Evolutionary conservation across 2,888 invertebrate species (phyloP).

Genomic region (Netelia inedita): DNA sequence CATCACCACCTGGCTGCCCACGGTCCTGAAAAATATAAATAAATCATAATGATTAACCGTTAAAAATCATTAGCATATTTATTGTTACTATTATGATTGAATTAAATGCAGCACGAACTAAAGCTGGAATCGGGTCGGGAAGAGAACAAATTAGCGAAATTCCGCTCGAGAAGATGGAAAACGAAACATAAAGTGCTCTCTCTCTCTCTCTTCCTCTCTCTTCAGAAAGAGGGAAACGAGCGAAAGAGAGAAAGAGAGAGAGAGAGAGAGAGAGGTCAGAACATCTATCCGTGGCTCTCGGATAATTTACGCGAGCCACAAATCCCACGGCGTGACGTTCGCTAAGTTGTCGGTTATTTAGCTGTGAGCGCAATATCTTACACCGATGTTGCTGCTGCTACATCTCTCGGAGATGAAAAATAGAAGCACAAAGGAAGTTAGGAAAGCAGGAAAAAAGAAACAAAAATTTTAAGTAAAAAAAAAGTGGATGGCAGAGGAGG

Average conservation of each 20-base stretch:
- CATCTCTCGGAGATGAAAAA: constrained; percentile 42
- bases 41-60: constrained; percentile 27
- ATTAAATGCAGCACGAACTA: neutral
- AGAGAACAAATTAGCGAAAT: constrained; percentile 13
- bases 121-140: constrained; percentile 8
- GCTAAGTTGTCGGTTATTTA: constrained; percentile 71
- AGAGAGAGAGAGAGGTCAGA: constrained; percentile 47
- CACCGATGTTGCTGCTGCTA: neutral
- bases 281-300: constrained; percentile 19
- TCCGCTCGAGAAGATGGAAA: constrained; percentile 32
- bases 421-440: constrained; percentile 3
- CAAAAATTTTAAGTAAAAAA: neutral
- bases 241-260: neutral
- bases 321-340: constrained; percentile 68
- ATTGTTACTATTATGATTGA: constrained; percentile 5
- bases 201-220: no score
- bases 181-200: constrained; percentile 23
- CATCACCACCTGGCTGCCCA: constrained; percentile 94
- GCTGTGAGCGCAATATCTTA: constrained; percentile 58
- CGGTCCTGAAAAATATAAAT: constrained; percentile 87
- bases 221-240: constrained; percentile 10
- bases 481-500: constrained; percentile 18
- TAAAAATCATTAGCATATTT: constrained; percentile 11
- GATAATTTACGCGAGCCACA: constrained; percentile 72
- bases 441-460: neutral